Conservation (phyloP, 2,797 vertebrate species). For the Hephaestus fuliginosus region DNA sequence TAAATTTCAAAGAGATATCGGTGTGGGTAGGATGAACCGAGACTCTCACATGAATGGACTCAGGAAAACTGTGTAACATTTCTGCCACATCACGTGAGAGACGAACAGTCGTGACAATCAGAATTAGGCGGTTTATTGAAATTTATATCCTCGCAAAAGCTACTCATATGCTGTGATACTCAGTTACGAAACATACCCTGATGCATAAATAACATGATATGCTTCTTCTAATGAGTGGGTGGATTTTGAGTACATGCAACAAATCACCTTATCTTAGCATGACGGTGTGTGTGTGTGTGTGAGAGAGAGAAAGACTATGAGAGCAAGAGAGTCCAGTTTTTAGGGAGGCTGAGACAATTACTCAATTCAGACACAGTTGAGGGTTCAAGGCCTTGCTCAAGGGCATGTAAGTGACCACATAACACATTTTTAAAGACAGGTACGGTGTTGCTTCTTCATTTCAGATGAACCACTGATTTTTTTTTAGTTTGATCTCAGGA, state of each 20-base stretch:
- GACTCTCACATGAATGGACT: constrained; percentile 38
- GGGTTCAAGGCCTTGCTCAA: neutral
- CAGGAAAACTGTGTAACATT: constrained; percentile 23
- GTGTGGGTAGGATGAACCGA: constrained; percentile 35
- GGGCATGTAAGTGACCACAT: neutral
- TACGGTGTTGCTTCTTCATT: neutral
- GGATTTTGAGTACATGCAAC: constrained; percentile 57
- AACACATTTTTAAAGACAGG: neutral
- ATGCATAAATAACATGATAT: constrained; percentile 60
- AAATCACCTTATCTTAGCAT: constrained; percentile 72
- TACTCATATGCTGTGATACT: constrained; percentile 13
- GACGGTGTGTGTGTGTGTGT: constrained; percentile 3
- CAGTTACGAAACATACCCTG: constrained; percentile 42
- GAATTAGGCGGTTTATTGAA: constrained; percentile 27
- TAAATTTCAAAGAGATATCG: constrained; percentile 69
- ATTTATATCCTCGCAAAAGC: constrained; percentile 40
- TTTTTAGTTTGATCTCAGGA: neutral
- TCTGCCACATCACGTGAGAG: constrained; percentile 51
- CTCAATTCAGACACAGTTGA: neutral
- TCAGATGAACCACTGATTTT: neutral
- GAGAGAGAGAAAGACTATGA: neutral
- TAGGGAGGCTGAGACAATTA: constrained; percentile 23
- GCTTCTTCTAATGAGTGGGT: constrained; percentile 57
- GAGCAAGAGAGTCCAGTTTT: neutral
- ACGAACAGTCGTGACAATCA: constrained; percentile 40